Conservation (phyloP, 2,797 vertebrate genomes). For the Sphenodon punctatus region DNA sequence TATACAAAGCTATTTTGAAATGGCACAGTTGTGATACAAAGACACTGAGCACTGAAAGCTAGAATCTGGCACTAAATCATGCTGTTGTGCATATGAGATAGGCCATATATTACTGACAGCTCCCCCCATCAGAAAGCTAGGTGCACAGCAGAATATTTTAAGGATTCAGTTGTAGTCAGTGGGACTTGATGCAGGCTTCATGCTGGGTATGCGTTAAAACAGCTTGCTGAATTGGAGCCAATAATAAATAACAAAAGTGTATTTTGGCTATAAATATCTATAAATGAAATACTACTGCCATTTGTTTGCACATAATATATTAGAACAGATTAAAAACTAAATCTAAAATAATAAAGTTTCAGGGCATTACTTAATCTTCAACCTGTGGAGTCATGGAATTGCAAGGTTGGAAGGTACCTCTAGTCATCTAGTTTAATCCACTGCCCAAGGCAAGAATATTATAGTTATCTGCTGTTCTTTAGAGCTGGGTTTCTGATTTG, state of each 20-base stretch:
- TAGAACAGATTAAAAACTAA: background rate
- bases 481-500: background rate
- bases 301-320: background rate
- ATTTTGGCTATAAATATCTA: background rate
- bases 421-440: too few species aligned
- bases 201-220: background rate
- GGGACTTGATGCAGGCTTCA: background rate
- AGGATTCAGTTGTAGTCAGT: background rate
- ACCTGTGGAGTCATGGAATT: too few species aligned
- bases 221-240: background rate
- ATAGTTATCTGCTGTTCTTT: background rate
- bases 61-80: background rate
- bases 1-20: background rate
- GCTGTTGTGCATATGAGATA: background rate
- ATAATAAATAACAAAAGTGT: background rate
- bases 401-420: too few species aligned
- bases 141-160: background rate
- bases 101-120: too few species aligned
- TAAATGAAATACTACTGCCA: too few species aligned
- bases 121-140: background rate
- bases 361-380: background rate
- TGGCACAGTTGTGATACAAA: background rate
- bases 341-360: background rate
- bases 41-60: background rate
- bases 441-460: too few species aligned